These are phyloP conservation scores for Brachionus rubens DNA, from an alignment of 1,140 invertebrate species.

Conservation along the genomic window DNA sequence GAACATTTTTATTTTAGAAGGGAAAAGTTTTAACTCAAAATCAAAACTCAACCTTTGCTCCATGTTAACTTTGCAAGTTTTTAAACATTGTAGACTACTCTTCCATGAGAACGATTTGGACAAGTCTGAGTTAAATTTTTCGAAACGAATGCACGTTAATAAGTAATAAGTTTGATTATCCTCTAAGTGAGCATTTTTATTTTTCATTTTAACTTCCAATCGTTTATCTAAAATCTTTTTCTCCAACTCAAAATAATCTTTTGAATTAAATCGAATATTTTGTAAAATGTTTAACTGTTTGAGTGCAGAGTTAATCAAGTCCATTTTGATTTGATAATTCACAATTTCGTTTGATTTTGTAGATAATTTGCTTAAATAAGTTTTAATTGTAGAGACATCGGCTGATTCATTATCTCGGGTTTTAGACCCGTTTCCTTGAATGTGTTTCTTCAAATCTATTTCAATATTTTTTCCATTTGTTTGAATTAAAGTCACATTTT, in stretches of 20 bases:
- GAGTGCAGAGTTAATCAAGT: background rate
- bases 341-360: slow-evolving; percentile 1
- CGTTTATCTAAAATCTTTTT: background rate
- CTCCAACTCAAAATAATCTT: background rate
- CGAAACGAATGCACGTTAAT: background rate
- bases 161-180: background rate
- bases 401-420: background rate
- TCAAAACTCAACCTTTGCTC: background rate
- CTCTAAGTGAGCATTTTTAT: slow-evolving; percentile 2
- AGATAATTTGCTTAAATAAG: slow-evolving; percentile 4
- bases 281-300: slow-evolving; percentile 32
- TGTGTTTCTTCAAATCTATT: background rate
- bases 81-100: background rate
- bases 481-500: background rate
- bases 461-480: background rate
- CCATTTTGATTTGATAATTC: background rate
- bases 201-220: background rate
- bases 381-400: background rate
- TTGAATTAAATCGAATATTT: background rate
- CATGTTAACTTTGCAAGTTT: background rate
- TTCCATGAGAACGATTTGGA: background rate
- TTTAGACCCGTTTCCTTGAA: background rate
- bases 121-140: background rate
- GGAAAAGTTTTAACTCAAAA: background rate
- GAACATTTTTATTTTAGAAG: background rate